Base-by-base conservation (phyloP, 2,113 vertebrate species). In the Corydoras sp. region DNA sequence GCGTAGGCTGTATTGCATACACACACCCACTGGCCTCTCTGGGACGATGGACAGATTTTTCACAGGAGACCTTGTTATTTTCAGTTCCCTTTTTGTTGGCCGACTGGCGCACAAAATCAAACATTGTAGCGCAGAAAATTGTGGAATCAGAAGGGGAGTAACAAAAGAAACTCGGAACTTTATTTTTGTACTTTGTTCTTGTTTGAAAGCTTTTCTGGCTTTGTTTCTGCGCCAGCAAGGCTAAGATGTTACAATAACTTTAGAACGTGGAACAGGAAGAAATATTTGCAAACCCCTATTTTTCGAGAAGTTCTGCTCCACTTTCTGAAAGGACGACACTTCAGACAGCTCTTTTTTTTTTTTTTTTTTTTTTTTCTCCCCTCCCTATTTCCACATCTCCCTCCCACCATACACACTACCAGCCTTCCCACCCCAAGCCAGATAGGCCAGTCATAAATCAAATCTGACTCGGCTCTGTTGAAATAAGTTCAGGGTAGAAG, bases 401-500 rank as follows among this genome's bases (percentile, higher is more conserved):
- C 35, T 43, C 35, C 35, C 35, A 43, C 35, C 35, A 43, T 43
- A 14, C 30, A 56, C 14, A 31, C 30, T 7, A 15, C 1, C 32
- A n/a, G n/a, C 11, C n/a, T 8, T n/a, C 13, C 18, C 59, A 9
- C 62, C 51, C 14, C n/a, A 68, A 69, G 58, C 68, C 71, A 61
- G 71, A 76, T 70, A 77, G 79, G 60, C 69, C 58, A 68, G 72
- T 79, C 78, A 77, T 80, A 82, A 77, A 82, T 80, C 81, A 79
- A 67, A 67, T 56, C 71, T 74, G 68, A 54, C 72, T 72, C 14
- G 30, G 65, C 71, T 75, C 35, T 58, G 30, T 56, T 73, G 69
- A 58, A 73, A 58, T 49, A 67, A 64, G 32, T 76, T 69, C 68
- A 69, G 53, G 51, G 68, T 74, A 67, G 70, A 62, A 69, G 70